Evolutionary conservation across 2,797 vertebrate genomes (phyloP).

Genomic region (Picus viridis): DNA sequence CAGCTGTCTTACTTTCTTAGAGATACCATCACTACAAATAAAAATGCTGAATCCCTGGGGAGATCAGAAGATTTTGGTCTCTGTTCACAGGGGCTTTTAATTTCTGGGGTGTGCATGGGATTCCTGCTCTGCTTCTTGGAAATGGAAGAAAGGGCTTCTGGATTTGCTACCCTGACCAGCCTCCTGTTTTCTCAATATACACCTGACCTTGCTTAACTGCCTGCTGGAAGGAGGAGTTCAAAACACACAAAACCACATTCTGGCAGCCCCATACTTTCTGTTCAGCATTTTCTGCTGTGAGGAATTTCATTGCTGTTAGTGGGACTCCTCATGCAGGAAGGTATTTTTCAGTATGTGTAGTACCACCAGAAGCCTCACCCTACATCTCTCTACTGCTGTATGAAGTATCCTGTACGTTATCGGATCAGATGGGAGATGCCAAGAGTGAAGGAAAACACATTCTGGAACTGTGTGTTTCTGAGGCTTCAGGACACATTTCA

Average conservation of each 20-base stretch:
- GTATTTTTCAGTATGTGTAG: background rate
- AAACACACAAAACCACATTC: conserved; percentile 20
- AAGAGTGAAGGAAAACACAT: background rate
- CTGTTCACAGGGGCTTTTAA: background rate
- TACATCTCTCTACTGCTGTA: background rate
- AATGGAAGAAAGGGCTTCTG: background rate
- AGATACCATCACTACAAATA: conserved; percentile 54
- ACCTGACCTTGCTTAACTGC: background rate
- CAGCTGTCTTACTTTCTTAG: background rate
- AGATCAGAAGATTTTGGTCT: conserved; percentile 34
- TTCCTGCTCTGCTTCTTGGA: background rate
- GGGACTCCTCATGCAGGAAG: background rate
- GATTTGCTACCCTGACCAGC: background rate
- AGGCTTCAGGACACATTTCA: background rate
- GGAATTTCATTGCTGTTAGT: background rate
- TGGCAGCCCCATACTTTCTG: background rate
- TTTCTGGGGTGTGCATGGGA: background rate
- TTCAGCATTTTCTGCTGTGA: background rate
- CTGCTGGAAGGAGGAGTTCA: background rate
- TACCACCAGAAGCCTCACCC: background rate
- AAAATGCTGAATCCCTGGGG: background rate
- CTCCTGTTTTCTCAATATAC: conserved; percentile 7
- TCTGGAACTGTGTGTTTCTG: background rate
- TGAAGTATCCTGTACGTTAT: background rate
- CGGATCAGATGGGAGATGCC: background rate